These are phyloP conservation scores for Scylla paramamosain DNA, from an alignment of 1,140 invertebrate species.

Conservation along the genomic window DNA sequence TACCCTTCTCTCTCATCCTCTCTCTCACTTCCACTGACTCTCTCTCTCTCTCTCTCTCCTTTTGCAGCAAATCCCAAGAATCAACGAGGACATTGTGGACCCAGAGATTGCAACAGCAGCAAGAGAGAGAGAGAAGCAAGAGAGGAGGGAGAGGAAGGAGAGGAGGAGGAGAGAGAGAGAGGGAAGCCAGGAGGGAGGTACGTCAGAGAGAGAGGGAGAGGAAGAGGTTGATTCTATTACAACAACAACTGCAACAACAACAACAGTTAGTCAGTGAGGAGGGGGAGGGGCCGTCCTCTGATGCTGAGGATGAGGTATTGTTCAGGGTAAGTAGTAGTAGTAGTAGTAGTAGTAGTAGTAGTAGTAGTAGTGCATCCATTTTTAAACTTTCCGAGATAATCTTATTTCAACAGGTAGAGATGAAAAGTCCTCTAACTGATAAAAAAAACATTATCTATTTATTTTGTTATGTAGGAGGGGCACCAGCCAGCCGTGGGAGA, in stretches of 20 bases:
- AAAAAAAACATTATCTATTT: too few relatives aligned
- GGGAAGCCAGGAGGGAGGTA: constrained; percentile 40
- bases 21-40: too few relatives aligned
- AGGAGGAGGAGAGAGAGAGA: constrained; percentile 73
- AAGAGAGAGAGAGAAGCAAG: constrained; percentile 79
- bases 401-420: too few relatives aligned
- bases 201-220: constrained; percentile 46
- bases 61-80: constrained; percentile 58
- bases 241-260: constrained; percentile 29
- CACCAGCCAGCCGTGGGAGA: too few relatives aligned
- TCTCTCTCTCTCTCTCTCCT: neutral
- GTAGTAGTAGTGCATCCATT: too few relatives aligned
- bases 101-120: constrained; percentile 65
- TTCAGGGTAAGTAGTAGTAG: constrained; percentile 74
- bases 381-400: too few relatives aligned
- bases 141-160: constrained; percentile 80
- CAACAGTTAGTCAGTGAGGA: constrained; percentile 31
- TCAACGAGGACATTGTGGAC: constrained; percentile 50
- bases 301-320: constrained; percentile 77
- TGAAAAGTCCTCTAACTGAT: too few relatives aligned
- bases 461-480: too few relatives aligned
- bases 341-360: too few relatives aligned
- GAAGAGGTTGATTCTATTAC: neutral
- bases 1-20: too few relatives aligned
- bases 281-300: constrained; percentile 62